Conservation (phyloP, 1,140 invertebrate genomes). For the Homarus americanus region DNA sequence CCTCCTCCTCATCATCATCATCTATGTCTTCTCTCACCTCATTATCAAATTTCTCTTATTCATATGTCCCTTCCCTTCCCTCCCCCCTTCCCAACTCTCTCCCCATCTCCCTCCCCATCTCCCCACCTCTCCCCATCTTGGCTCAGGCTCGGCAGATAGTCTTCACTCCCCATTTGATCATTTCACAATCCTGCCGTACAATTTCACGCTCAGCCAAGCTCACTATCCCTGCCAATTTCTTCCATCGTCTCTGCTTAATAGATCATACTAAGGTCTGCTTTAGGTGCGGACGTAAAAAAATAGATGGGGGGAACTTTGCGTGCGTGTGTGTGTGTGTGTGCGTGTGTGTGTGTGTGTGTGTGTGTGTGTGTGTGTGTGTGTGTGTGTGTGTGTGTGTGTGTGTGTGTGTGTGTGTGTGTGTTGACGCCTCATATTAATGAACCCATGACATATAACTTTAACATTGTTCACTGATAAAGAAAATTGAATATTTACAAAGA, state of each 20-base stretch:
- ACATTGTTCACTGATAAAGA: no score
- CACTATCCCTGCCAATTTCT: background rate
- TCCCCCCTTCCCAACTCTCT: background rate
- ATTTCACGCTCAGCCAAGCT: background rate
- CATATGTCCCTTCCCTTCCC: background rate
- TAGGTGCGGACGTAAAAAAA: background rate
- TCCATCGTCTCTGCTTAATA: background rate
- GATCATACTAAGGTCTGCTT: background rate
- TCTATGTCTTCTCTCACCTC: background rate
- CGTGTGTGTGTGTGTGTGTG: background rate
- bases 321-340: background rate
- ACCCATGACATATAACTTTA: no score
- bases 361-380: background rate
- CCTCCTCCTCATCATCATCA: background rate
- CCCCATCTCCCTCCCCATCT: background rate
- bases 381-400: constrained; percentile 3
- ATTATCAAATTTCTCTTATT: background rate
- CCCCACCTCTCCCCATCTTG: background rate
- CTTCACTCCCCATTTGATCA: background rate
- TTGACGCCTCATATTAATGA: no score
- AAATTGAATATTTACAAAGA: no score
- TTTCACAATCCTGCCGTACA: background rate
- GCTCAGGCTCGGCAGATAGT: background rate
- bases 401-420: constrained; percentile 3
- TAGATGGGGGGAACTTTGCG: background rate